These are phyloP conservation scores for Halcyon malimbica DNA, from an alignment of 2,113 vertebrate genomes.

Conservation along the genomic window DNA sequence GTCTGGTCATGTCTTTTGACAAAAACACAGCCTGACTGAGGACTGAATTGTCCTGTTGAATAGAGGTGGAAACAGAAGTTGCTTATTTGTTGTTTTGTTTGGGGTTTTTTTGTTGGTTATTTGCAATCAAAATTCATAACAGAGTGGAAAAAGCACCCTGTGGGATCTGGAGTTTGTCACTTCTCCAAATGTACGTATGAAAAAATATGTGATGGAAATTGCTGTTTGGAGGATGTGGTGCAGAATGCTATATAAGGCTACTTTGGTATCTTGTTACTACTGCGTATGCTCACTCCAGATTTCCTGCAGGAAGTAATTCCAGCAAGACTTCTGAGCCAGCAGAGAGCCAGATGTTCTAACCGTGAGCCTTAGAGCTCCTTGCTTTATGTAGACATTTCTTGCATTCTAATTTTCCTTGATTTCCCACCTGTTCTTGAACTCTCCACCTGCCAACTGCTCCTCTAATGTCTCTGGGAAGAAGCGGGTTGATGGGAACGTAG, in stretches of 20 bases:
- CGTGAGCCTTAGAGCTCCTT: background rate
- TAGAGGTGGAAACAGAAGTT: background rate
- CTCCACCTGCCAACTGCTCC: background rate
- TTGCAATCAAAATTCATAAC: background rate
- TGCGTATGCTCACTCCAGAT: background rate
- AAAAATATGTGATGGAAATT: background rate
- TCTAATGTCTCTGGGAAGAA: background rate
- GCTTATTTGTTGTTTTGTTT: background rate
- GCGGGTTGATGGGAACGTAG: background rate
- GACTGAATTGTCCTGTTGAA: background rate
- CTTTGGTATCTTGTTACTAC: conserved; percentile 8
- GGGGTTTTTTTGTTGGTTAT: background rate
- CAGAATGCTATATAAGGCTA: background rate
- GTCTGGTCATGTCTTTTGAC: background rate
- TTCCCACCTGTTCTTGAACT: background rate
- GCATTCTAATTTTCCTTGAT: background rate
- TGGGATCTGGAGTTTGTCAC: background rate
- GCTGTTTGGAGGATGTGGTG: background rate
- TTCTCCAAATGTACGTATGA: background rate
- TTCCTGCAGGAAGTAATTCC: conserved; percentile 42
- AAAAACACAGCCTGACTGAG: background rate
- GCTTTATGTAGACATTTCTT: background rate
- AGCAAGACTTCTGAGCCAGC: background rate
- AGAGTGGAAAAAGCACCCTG: background rate
- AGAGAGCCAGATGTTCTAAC: conserved; percentile 19